phyloP scores from a whole-genome alignment of 2,888 invertebrate species.

The Acleris literana region DNA sequence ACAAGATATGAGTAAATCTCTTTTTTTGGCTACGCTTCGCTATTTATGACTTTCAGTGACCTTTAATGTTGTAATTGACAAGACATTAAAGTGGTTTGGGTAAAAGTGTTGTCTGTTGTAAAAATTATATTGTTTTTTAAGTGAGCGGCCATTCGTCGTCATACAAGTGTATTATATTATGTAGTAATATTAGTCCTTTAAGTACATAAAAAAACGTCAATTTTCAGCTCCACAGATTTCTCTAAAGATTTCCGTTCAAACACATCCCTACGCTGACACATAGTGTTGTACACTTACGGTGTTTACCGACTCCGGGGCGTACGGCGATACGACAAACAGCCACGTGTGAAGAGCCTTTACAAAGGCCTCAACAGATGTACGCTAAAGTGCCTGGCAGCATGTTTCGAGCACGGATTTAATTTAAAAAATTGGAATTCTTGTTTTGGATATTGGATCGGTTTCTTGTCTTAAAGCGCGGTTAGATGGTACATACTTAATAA shows the following conservation, averaged over 20 bases:
- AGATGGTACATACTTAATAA: too few relatives aligned
- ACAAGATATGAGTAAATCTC: constrained; percentile 54
- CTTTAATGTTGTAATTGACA: constrained; percentile 15
- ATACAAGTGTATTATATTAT: too few relatives aligned
- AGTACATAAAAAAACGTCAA: too few relatives aligned
- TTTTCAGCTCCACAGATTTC: too few relatives aligned
- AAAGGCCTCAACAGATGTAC: constrained; percentile 12
- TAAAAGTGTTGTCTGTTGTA: too few relatives aligned
- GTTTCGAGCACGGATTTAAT: neutral
- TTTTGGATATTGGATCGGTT: neutral
- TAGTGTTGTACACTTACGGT: neutral
- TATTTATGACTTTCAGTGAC: constrained; percentile 36
- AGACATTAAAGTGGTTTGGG: neutral
- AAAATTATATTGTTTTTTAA: too few relatives aligned
- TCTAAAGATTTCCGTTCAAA: too few relatives aligned
- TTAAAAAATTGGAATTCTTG: neutral
- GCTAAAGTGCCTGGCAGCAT: constrained; percentile 10
- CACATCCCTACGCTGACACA: neutral
- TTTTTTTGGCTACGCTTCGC: constrained; percentile 39
- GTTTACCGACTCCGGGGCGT: neutral
- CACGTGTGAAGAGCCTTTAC: constrained; percentile 11
- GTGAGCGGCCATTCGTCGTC: too few relatives aligned
- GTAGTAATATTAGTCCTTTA: too few relatives aligned
- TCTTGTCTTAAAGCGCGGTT: too few relatives aligned
- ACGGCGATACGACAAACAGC: constrained; percentile 8